Conservation (phyloP, 1,140 invertebrate genomes). For the Amyelois transitella region DNA sequence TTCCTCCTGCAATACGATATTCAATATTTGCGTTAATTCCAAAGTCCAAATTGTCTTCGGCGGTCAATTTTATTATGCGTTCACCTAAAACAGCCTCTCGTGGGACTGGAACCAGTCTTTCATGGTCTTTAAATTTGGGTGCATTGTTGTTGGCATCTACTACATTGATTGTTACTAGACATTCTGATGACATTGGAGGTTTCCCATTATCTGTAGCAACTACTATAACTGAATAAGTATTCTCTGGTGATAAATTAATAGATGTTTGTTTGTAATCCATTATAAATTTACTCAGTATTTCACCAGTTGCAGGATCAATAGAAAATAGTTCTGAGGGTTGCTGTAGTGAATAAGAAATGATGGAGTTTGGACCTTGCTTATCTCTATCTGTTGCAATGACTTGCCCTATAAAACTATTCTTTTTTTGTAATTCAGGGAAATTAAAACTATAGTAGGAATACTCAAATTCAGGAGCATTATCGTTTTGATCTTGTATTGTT, state of each 20-base stretch:
- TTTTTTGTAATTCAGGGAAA: conserved; percentile 88
- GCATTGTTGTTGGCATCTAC: conserved; percentile 93
- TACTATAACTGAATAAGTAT: conserved; percentile 88
- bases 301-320: conserved; percentile 92
- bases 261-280: conserved; percentile 88
- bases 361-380: conserved; percentile 95
- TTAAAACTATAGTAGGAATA: conserved; percentile 91
- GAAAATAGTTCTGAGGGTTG: conserved; percentile 93
- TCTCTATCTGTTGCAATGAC: conserved; percentile 91
- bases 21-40: conserved; percentile 92
- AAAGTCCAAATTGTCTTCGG: conserved; percentile 85
- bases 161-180: conserved; percentile 89
- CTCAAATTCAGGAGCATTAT: conserved; percentile 94
- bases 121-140: conserved; percentile 83
- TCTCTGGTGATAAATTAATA: conserved; percentile 87
- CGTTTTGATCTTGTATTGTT: conserved; percentile 95
- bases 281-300: conserved; percentile 89
- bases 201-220: conserved; percentile 94
- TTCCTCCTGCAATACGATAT: conserved; percentile 85
- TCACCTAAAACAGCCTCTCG: conserved; percentile 83
- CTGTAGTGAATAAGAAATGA: conserved; percentile 92
- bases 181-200: conserved; percentile 90
- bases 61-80: conserved; percentile 81
- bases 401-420: conserved; percentile 89
- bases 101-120: conserved; percentile 88